phyloP scores from a whole-genome alignment of 1,140 invertebrate species.

The Rhopalosiphum maidis region DNA sequence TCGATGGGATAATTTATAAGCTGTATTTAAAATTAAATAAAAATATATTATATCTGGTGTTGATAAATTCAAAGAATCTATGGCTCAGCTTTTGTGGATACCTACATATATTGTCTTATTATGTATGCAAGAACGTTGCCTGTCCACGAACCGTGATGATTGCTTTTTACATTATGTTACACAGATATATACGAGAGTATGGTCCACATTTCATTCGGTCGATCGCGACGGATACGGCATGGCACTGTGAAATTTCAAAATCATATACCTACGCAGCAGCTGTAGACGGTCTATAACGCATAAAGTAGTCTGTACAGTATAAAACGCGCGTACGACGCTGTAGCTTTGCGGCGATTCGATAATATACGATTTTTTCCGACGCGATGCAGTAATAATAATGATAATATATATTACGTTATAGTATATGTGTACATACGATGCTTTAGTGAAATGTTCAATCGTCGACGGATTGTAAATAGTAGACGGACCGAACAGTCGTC shows the following conservation, averaged over 20 bases:
- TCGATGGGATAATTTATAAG: no score
- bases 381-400: neutral
- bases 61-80: no score
- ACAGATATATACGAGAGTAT: neutral
- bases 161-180: neutral
- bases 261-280: neutral
- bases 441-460: neutral
- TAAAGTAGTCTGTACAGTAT: neutral
- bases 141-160: neutral
- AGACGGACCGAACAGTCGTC: neutral
- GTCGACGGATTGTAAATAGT: neutral
- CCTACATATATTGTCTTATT: no score
- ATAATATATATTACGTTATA: neutral
- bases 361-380: neutral
- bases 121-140: neutral
- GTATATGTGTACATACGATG: neutral
- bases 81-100: neutral
- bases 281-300: neutral
- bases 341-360: neutral
- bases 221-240: neutral
- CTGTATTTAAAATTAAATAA: no score
- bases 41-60: no score
- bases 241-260: slow-evolving; percentile 8
- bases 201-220: neutral
- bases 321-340: neutral